A percentile compares a stretch with the other conserved stretches of the same genome.
These are phyloP conservation scores for Scaptodrosophila latifasciaeformis DNA, from an alignment of 2,888 invertebrate species.

Conservation along the genomic window DNA sequence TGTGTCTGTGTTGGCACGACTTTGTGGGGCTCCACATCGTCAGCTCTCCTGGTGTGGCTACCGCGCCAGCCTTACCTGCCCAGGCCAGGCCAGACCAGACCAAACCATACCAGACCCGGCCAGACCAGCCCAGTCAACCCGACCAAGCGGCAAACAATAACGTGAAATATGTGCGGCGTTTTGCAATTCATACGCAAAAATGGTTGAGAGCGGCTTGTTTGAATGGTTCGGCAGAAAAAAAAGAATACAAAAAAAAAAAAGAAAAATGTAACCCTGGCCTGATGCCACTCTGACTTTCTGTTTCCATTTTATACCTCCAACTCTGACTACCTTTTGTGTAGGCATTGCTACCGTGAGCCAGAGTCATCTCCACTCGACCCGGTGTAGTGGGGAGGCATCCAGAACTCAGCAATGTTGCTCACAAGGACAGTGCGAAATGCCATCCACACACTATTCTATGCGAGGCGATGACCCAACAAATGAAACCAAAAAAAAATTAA, in stretches of 20 bases:
- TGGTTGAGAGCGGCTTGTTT: conserved; percentile 58
- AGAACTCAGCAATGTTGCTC: too few relatives aligned
- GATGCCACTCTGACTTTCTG: too few relatives aligned
- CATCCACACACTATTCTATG: too few relatives aligned
- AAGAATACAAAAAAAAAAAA: background rate
- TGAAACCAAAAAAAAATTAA: too few relatives aligned
- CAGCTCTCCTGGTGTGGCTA: background rate
- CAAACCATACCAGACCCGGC: background rate
- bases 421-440: too few relatives aligned
- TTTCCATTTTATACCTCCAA: too few relatives aligned
- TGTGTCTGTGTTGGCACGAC: conserved; percentile 45
- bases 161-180: conserved; percentile 68
- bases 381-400: too few relatives aligned
- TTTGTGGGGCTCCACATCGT: conserved; percentile 23
- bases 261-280: too few relatives aligned
- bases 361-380: too few relatives aligned
- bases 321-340: too few relatives aligned
- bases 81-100: background rate
- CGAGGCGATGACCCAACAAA: too few relatives aligned
- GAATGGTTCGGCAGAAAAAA: conserved; percentile 33
- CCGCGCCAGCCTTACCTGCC: background rate
- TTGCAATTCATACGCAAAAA: conserved; percentile 67
- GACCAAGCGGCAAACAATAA: conserved; percentile 50
- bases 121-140: background rate
- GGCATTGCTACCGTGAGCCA: too few relatives aligned